Base-by-base conservation (phyloP, 1,140 invertebrate genomes). In the Conus betulinus region DNA sequence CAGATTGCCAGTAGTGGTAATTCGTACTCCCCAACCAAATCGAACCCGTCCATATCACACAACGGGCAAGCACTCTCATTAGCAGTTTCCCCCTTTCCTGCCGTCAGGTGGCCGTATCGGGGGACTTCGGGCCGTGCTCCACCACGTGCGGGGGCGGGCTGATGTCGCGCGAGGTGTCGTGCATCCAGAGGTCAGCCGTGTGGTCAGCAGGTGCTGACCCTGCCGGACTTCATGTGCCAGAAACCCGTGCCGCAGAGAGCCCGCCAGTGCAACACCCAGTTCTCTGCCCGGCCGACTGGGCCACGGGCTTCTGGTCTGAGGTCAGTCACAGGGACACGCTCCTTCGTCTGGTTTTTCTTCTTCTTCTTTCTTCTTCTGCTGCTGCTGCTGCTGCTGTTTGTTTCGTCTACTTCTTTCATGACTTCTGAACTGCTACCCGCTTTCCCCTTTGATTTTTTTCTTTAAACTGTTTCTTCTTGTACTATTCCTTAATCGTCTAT, bases 121-220 rank as follows among this genome's bases (percentile, higher is more conserved):
- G n/a, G n/a, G 97, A 98, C 90, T 99, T 98, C 98, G 97, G 97
- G 81, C 94, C 97, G 96, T 99, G 99, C 94, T 98, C 98, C 5
- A 97, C 97, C 94, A 96, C 97, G 5, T 99, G 99, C 94, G 98
- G 98, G 0, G 97, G 97, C 20, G 99, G 99, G 13, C 95, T 97
- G 51, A 98, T 98, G 95, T 97, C 96, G n/a, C 96, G 98, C 89
- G 96, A 97, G 91, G 97, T 98, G 57, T 96, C 97, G 89, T 99
- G 99, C 95, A 97, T 98, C 92, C 98, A 99, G 96, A 98, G 89
- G 97, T 98, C 96, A 98, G 98, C 0, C 97, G 98, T 91, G 98
- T 98, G 15, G 97, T 97, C 92, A 97, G 97, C 20, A 88, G 67
- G 84, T 92, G 25, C 53, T 92, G 55, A 79, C 84, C n/a, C 83